These are phyloP conservation scores for Cynopterus sphinx DNA, from an alignment of 2,797 vertebrate species.

Conservation along the genomic window DNA sequence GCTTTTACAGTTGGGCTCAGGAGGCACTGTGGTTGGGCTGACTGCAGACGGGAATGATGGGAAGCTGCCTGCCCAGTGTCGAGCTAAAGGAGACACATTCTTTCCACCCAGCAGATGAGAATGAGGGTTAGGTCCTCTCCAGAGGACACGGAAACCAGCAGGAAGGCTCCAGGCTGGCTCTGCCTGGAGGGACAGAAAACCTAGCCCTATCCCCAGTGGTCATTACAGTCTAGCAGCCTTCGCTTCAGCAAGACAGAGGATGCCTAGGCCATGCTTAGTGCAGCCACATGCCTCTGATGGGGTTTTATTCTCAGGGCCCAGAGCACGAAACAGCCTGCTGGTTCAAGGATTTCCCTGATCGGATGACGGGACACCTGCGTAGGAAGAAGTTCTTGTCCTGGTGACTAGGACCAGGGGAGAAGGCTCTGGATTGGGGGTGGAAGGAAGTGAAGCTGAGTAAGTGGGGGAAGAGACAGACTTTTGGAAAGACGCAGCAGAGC, in stretches of 20 bases:
- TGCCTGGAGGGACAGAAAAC: not conserved
- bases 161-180: not conserved
- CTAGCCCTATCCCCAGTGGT: not conserved
- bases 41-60: not conserved
- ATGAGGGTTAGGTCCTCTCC: not conserved
- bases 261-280: not conserved
- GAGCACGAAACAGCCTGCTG: not conserved
- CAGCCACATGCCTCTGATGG: not conserved
- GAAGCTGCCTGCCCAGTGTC: not conserved
- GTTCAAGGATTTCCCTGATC: not conserved
- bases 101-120: not conserved
- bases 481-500: not conserved
- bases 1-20: not conserved
- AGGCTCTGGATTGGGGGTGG: not conserved
- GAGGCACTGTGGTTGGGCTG: not conserved
- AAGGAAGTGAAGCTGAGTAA: not conserved
- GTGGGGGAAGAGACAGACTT: not conserved
- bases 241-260: not conserved
- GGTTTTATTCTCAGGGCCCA: not conserved
- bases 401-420: not conserved
- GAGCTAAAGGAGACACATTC: not conserved
- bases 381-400: not conserved
- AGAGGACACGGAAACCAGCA: not conserved
- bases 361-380: not conserved
- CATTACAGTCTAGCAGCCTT: not conserved